phyloP scores from a whole-genome alignment of 2,888 invertebrate species.

The Bellardia pandia region DNA sequence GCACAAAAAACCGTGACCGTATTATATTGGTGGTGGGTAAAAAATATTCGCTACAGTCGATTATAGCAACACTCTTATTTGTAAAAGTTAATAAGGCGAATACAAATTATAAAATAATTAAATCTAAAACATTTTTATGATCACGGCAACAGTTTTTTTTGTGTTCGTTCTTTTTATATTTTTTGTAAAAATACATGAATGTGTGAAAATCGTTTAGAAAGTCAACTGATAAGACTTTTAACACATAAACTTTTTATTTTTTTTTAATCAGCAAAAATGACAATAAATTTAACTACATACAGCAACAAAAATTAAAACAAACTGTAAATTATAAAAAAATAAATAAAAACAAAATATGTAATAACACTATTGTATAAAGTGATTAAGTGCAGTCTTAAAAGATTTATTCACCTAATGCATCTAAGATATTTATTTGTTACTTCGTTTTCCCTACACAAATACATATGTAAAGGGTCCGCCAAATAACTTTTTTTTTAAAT shows the following conservation, averaged over 20 bases:
- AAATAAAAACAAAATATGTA: neutral
- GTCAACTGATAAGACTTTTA: slow-evolving; percentile 5
- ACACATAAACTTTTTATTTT: neutral
- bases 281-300: neutral
- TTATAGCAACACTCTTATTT: no score
- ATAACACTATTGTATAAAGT: slow-evolving; percentile 8
- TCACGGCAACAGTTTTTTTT: neutral
- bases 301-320: slow-evolving; percentile 18
- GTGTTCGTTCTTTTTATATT: neutral
- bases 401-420: slow-evolving; percentile 61
- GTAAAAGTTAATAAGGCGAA: neutral
- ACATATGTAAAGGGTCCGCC: no score
- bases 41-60: no score
- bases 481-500: no score
- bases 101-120: neutral
- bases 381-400: slow-evolving; percentile 56
- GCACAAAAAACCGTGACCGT: no score
- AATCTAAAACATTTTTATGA: neutral
- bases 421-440: slow-evolving; percentile 29
- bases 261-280: slow-evolving; percentile 15
- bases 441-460: neutral
- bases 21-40: no score
- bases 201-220: slow-evolving; percentile 7
- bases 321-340: slow-evolving; percentile 21
- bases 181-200: neutral